Conservation (phyloP, 2,113 vertebrate species). For the Procavia capensis region DNA sequence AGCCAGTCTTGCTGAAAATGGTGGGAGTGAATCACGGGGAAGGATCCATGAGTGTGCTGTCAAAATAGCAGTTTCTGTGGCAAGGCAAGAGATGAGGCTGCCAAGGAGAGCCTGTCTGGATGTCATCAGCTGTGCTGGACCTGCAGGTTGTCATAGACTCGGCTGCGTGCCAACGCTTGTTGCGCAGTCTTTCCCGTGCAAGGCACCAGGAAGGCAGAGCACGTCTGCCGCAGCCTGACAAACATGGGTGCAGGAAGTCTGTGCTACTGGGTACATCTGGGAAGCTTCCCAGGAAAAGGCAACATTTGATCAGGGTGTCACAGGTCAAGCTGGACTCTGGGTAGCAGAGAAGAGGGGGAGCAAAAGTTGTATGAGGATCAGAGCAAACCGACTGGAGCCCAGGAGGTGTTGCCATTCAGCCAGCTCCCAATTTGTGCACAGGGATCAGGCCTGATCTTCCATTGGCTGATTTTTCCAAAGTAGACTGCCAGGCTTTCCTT, state of each 20-base stretch:
- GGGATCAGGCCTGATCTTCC: not conserved
- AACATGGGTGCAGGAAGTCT: too few relatives aligned
- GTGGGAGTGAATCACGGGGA: not conserved
- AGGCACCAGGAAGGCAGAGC: not conserved
- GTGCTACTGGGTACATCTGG: too few relatives aligned
- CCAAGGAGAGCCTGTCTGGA: constrained; percentile 4
- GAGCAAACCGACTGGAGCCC: not conserved
- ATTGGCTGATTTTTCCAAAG: not conserved
- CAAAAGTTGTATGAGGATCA: not conserved
- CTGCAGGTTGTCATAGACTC: not conserved
- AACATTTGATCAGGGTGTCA: fast-evolving
- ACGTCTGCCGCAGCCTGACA: not conserved
- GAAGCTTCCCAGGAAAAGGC: fast-evolving
- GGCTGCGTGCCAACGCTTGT: not conserved
- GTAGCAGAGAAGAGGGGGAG: not conserved
- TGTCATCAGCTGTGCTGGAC: not conserved
- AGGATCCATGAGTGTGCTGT: not conserved
- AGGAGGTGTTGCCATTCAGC: not conserved
- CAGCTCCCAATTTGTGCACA: not conserved
- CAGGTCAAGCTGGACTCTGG: not conserved
- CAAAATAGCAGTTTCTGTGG: not conserved
- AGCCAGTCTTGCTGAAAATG: not conserved
- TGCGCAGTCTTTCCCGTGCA: not conserved
- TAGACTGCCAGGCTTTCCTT: not conserved
- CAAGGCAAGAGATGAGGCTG: not conserved